phyloP scores from a whole-genome alignment of 2,888 invertebrate species.

The Apotomis capreana region DNA sequence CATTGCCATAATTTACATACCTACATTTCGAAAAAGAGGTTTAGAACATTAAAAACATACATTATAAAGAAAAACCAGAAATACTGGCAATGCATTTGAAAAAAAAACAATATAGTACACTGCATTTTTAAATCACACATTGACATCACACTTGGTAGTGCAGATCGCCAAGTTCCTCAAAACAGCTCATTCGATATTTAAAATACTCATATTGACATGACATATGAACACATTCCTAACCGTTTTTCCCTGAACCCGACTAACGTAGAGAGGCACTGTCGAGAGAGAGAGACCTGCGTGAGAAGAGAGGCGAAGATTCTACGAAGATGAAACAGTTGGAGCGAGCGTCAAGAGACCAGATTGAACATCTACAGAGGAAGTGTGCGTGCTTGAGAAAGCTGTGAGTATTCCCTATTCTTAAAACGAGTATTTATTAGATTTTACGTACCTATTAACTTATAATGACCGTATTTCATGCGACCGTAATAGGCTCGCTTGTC shows the following conservation, averaged over 20 bases:
- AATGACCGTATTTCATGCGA: too few relatives aligned
- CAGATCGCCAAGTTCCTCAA: slow-evolving; percentile 11
- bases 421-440: not conserved
- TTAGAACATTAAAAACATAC: slow-evolving; percentile 12
- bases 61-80: slow-evolving; percentile 14
- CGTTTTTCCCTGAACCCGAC: slow-evolving; percentile 58
- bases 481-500: too few relatives aligned
- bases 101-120: too few relatives aligned
- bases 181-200: slow-evolving; percentile 24
- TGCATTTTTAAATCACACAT: not conserved
- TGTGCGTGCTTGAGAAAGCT: slow-evolving; percentile 85
- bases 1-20: slow-evolving; percentile 17
- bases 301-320: slow-evolving; percentile 71
- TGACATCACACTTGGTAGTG: slow-evolving; percentile 14
- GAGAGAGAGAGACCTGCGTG: slow-evolving; percentile 71
- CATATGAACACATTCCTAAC: slow-evolving; percentile 49
- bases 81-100: slow-evolving; percentile 23
- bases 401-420: slow-evolving; percentile 71
- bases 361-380: slow-evolving; percentile 84
- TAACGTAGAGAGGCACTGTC: slow-evolving; percentile 75
- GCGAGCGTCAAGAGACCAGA: slow-evolving; percentile 78
- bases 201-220: slow-evolving; percentile 33
- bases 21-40: not conserved
- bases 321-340: slow-evolving; percentile 73
- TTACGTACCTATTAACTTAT: too few relatives aligned